Evolutionary conservation across 2,888 invertebrate genomes (phyloP), one percentile per base, ranked within the genome.

Genomic region (Ferrisia virgata): DNA sequence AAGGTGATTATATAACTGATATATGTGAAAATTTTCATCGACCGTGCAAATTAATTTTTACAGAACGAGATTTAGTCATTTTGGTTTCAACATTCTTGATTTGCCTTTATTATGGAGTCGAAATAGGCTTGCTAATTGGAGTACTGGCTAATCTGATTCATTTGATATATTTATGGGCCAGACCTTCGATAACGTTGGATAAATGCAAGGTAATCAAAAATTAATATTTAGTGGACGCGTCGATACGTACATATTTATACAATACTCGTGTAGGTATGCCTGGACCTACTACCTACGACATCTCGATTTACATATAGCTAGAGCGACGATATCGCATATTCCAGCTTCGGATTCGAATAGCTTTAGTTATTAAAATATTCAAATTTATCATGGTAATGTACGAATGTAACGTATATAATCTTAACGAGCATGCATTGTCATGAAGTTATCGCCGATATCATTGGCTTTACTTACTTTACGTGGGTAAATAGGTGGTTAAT

Each of bases 41-140:
- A 72, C 5, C 39, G n/a, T 22, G 1, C 28, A 43, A 40, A 15
- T 39, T 28, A 40, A 79, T 72, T 72, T 36, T 83, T 84, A 82
- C 85, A 90, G 89, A 89, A 87, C 88, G 89, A 85, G 95, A 95
- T 88, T 91, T 94, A 84, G 87, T 91, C 78, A 91, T 94, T 84
- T 92, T 94, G 87, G 87, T 91, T 83, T 89, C 91, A n/a, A 96
- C 96, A 79, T 93, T 95, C 86, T 85, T 92, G 0, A 90, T 92
- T 64, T 93, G 94, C 86, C 88, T 96, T 82, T 87, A 91, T 83
- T 90, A 92, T 85, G 93, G 94, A 31, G 94, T 96, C 69, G 95
- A 96, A 90, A 91, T 93, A 87, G 96, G 96, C 78, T 92, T 97
- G 86, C 89, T 94, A 36, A 90, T 92, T 79, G 96, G 96, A 85